A percentile compares a stretch with the other conserved stretches of the same genome.
These are phyloP conservation scores for Aphelinus certus DNA, from an alignment of 1,140 invertebrate species.

Conservation along the genomic window DNA sequence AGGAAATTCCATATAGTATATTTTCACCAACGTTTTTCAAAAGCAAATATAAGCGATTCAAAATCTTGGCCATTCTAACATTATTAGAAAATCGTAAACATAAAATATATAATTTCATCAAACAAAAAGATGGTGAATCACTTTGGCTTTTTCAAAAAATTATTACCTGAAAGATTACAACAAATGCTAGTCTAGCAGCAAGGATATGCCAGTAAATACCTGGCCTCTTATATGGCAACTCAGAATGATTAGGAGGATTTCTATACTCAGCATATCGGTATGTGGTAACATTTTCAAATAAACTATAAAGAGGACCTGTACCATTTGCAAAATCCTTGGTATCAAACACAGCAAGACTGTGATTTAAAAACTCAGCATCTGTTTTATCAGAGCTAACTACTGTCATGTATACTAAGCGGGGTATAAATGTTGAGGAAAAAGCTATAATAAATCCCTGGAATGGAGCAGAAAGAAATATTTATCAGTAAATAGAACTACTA, in stretches of 20 bases:
- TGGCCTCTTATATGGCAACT: conserved; percentile 75
- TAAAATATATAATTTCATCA: too few species aligned
- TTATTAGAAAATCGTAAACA: too few species aligned
- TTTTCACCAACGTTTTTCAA: too few species aligned
- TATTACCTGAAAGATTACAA: conserved; percentile 88
- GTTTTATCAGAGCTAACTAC: conserved; percentile 72
- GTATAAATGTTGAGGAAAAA: conserved; percentile 98
- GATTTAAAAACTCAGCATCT: conserved; percentile 80
- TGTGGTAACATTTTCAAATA: conserved; percentile 58
- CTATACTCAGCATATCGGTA: conserved; percentile 86
- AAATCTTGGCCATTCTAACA: too few species aligned
- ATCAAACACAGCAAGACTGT: conserved; percentile 85
- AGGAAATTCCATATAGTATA: too few species aligned
- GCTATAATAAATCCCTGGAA: conserved; percentile 96
- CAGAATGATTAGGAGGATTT: conserved; percentile 72
- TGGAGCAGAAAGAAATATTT: conserved; percentile 45
- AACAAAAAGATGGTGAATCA: too few species aligned
- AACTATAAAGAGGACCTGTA: conserved; percentile 54
- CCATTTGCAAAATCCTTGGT: conserved; percentile 73
- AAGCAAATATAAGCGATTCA: too few species aligned
- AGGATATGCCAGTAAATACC: conserved; percentile 91
- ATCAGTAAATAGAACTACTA: neutral
- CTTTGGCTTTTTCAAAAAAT: too few species aligned
- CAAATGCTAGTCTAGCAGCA: conserved; percentile 86
- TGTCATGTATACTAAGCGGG: conserved; percentile 84